A percentile compares a stretch with the other conserved stretches of the same genome.
Evolutionary conservation across 2,888 invertebrate species (phyloP).

Genomic region (Acronicta leporina): DNA sequence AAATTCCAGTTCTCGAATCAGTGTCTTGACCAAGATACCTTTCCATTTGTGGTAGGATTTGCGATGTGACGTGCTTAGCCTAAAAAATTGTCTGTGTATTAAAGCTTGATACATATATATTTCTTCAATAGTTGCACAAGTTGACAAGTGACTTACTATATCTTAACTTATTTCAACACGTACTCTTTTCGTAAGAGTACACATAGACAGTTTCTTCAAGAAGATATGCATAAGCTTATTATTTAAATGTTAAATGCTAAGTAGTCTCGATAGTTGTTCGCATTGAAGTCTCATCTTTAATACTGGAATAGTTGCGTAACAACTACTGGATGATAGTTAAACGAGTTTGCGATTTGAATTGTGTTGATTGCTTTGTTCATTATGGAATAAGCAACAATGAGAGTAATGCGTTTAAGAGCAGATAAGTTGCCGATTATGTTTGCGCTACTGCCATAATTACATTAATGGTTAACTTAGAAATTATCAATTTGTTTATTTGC

Average conservation of each 20-base stretch:
- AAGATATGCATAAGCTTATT: conserved; percentile 59
- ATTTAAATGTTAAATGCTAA: conserved; percentile 63
- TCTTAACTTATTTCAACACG: conserved; percentile 56
- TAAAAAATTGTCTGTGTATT: conserved; percentile 71
- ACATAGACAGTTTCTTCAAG: conserved; percentile 58
- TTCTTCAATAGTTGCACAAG: conserved; percentile 57
- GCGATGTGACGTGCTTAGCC: conserved; percentile 63
- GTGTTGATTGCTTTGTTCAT: conserved; percentile 34
- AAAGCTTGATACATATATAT: conserved; percentile 51
- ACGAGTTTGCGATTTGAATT: conserved; percentile 36
- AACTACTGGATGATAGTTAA: conserved; percentile 25
- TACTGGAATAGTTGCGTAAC: conserved; percentile 31
- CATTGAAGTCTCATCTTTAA: conserved; percentile 60
- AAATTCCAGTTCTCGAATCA: conserved; percentile 49
- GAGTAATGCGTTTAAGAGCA: conserved; percentile 33
- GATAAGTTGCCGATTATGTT: conserved; percentile 24
- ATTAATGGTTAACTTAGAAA: conserved; percentile 7
- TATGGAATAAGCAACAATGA: conserved; percentile 28
- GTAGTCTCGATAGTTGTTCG: conserved; percentile 60
- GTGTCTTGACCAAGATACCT: conserved; percentile 47
- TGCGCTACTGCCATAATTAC: conserved; percentile 31
- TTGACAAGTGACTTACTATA: conserved; percentile 48
- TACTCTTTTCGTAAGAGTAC: conserved; percentile 64
- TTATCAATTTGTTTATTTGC: conserved; percentile 13
- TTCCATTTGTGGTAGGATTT: conserved; percentile 65